phyloP scores from a whole-genome alignment of 1,140 invertebrate species.

The Apis mellifera region DNA sequence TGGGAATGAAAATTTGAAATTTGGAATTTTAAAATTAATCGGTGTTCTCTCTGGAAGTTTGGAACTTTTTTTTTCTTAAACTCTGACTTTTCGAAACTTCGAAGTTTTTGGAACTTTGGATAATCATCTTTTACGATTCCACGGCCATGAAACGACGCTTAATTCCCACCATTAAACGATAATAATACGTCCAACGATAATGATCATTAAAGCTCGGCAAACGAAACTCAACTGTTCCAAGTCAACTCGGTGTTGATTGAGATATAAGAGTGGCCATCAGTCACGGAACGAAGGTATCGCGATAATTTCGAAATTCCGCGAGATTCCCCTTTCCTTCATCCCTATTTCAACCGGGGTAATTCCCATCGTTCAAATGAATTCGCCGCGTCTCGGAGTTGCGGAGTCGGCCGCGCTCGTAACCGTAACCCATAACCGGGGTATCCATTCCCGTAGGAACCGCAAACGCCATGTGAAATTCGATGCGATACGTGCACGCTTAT shows the following conservation, averaged over 20 bases:
- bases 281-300: constrained; percentile 5
- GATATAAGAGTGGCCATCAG: neutral
- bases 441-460: constrained; percentile 78
- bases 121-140: neutral
- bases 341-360: constrained; percentile 13
- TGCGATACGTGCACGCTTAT: constrained; percentile 66
- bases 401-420: constrained; percentile 55
- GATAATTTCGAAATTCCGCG: constrained; percentile 38
- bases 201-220: neutral
- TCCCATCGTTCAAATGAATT: constrained; percentile 51
- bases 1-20: too few species aligned
- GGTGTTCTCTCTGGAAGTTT: too few species aligned
- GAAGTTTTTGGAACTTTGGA: too few species aligned
- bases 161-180: neutral
- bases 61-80: too few species aligned
- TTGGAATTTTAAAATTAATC: too few species aligned
- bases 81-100: too few species aligned
- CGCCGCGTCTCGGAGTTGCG: constrained; percentile 28
- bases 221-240: too few species aligned
- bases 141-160: neutral
- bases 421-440: constrained; percentile 72
- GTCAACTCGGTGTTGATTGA: constrained; percentile 14
- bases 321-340: too few species aligned
- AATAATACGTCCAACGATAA: neutral
- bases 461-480: constrained; percentile 77